Evolutionary conservation across 2,113 vertebrate genomes (phyloP).

Genomic region (Aegypius monachus): DNA sequence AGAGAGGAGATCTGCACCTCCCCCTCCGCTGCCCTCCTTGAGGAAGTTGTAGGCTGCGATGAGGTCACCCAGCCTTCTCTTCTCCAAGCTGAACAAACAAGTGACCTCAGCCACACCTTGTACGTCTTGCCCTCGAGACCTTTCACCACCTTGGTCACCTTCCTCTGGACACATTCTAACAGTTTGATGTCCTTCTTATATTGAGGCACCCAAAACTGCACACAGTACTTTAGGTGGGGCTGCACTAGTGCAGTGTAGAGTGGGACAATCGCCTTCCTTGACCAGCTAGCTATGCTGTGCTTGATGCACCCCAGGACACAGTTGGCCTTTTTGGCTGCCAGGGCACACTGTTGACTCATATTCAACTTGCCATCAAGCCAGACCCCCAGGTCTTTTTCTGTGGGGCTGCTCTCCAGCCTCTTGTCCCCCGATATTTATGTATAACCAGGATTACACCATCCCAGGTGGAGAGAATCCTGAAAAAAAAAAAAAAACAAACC

Average conservation of each 20-base stretch:
- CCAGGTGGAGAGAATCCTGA: not conserved
- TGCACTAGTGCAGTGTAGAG: not conserved
- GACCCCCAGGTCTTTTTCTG: not conserved
- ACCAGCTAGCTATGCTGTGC: not conserved
- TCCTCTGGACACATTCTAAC: too few species aligned
- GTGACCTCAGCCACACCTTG: too few species aligned
- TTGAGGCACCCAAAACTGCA: not conserved
- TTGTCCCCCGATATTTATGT: accelerated
- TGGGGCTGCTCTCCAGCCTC: not conserved
- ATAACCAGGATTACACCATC: not conserved
- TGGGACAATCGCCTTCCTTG: accelerated
- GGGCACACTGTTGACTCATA: not conserved
- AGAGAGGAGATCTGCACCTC: not conserved
- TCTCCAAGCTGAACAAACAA: too few species aligned
- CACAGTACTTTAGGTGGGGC: too few species aligned
- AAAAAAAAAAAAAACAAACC: not conserved
- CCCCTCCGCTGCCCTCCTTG: not conserved
- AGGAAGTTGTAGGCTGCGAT: not conserved
- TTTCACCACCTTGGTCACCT: too few species aligned
- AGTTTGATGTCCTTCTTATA: too few species aligned
- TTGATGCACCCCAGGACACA: not conserved
- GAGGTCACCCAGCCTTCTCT: not conserved
- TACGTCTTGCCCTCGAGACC: too few species aligned
- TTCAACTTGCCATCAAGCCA: not conserved
- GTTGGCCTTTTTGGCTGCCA: not conserved